Evolutionary conservation across 2,797 vertebrate species (phyloP), one percentile per base, ranked within the genome.

Genomic region (Telmatherina bonti): DNA sequence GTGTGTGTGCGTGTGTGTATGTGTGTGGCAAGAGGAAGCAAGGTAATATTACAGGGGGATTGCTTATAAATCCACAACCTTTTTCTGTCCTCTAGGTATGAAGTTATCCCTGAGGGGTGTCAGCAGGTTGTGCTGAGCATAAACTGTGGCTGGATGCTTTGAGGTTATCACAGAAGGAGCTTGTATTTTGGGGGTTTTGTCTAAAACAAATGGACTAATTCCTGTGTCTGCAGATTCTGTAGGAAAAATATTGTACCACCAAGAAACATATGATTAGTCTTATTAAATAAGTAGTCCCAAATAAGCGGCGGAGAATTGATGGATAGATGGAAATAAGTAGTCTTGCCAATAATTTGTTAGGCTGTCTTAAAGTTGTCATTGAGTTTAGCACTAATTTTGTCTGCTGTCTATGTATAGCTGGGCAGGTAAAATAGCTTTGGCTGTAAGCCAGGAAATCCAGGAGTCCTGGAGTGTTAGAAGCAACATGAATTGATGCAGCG

Each of bases 21-120:
- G 61, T 74, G 65, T 67, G 68, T 68, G 76, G 55, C 45, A 55
- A 22, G 27, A 61, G 70, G 57, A 53, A 64, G 70, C 56, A 64
- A 69, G 73, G 74, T 88, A 69, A 85, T 81, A 83, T 82, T 79
- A 89, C 68, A 57, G 63, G 52, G 68, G 75, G 84, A 82, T 85
- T 90, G 78, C 80, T 78, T 87, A 74, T 73, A 86, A 89, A 85
- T 74, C 83, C 80, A 77, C 70, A 87, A 87, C 86, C 79, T 87
- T 88, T 67, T 79, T 51, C 67, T 74, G 81, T 86, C 84, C 87
- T 89, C 81, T 68, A 70, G 77, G 78, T 83, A 68, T 76, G 70
- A 88, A 75, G 57, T 68, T 76, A 47, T 55, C 62, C 75, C 70
- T 24, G 24, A 64, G 57, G 84, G 62, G 72, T 76, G 41, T 60